These are phyloP conservation scores for Pristionchus arcanus DNA, from an alignment of 2,888 invertebrate species.

Conservation along the genomic window DNA sequence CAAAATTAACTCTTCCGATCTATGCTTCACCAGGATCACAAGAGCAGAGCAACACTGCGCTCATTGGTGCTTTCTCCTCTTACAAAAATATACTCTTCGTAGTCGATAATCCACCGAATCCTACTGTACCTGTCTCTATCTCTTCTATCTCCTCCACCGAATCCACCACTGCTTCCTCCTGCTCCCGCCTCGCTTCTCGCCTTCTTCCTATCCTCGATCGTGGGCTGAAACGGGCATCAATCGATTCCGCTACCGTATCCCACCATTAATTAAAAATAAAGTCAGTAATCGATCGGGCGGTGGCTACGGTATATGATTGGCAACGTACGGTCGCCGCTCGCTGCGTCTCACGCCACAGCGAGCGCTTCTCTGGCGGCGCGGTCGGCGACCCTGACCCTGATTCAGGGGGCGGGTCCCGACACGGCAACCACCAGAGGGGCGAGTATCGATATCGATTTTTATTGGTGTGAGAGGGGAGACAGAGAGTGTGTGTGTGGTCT, in stretches of 20 bases:
- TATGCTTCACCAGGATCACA: too few relatives aligned
- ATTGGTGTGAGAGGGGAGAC: not conserved
- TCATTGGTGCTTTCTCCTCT: too few relatives aligned
- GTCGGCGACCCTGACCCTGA: not conserved
- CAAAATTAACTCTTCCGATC: too few relatives aligned
- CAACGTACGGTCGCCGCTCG: constrained; percentile 50
- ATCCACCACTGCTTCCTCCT: constrained; percentile 44
- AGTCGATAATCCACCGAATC: too few relatives aligned
- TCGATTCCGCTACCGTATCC: not conserved
- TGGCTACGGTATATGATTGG: constrained; percentile 6
- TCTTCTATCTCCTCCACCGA: constrained; percentile 54
- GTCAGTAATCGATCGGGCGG: constrained; percentile 36
- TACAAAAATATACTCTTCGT: too few relatives aligned
- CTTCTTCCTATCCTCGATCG: constrained; percentile 72
- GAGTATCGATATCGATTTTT: constrained; percentile 25
- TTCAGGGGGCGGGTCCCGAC: constrained; percentile 21
- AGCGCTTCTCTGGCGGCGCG: constrained; percentile 28
- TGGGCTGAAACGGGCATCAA: constrained; percentile 63
- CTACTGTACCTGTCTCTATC: constrained; percentile 55
- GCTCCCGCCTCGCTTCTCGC: constrained; percentile 61
- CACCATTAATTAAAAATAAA: not conserved
- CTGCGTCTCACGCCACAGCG: constrained; percentile 50
- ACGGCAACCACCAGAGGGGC: constrained; percentile 35
- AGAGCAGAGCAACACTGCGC: too few relatives aligned
- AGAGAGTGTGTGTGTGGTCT: not conserved